Evolutionary conservation across 2,888 invertebrate species (phyloP).

Genomic region (Pollenia labialis): DNA sequence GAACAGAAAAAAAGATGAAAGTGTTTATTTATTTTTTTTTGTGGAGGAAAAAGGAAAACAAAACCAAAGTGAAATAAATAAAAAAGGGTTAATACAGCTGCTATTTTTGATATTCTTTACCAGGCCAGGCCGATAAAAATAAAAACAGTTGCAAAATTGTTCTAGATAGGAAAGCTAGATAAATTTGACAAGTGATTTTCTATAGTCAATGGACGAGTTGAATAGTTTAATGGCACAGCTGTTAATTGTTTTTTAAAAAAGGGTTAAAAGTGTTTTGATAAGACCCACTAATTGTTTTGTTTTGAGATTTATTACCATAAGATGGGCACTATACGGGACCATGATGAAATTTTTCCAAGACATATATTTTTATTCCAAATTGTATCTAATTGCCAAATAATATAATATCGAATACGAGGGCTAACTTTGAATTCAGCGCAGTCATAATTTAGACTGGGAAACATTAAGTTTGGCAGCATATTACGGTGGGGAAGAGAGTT

Average conservation of each 20-base stretch:
- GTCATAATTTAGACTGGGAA: no score
- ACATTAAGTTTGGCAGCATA: no score
- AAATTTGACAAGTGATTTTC: slow-evolving; percentile 61
- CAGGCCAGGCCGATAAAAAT: slow-evolving; percentile 34
- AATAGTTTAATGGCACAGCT: slow-evolving; percentile 30
- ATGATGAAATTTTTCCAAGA: no score
- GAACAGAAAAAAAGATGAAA: slow-evolving; percentile 56
- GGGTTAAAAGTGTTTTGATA: slow-evolving; percentile 21
- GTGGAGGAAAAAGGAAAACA: slow-evolving; percentile 1
- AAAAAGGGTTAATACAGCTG: slow-evolving; percentile 67
- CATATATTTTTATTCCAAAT: no score
- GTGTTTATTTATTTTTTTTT: slow-evolving; percentile 50
- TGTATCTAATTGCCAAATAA: no score
- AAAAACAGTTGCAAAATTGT: slow-evolving; percentile 64
- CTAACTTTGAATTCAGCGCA: no score
- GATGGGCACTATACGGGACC: no score
- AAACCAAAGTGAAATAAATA: slow-evolving; percentile 40
- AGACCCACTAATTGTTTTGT: not conserved
- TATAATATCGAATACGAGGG: no score
- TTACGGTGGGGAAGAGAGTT: no score
- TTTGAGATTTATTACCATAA: not conserved
- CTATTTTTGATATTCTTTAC: slow-evolving; percentile 5
- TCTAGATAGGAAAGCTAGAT: slow-evolving; percentile 65
- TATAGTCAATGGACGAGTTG: slow-evolving; percentile 18
- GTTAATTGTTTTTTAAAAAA: not conserved